Base-by-base conservation (phyloP, 2,797 vertebrate genomes). In the Mustela erminea region DNA sequence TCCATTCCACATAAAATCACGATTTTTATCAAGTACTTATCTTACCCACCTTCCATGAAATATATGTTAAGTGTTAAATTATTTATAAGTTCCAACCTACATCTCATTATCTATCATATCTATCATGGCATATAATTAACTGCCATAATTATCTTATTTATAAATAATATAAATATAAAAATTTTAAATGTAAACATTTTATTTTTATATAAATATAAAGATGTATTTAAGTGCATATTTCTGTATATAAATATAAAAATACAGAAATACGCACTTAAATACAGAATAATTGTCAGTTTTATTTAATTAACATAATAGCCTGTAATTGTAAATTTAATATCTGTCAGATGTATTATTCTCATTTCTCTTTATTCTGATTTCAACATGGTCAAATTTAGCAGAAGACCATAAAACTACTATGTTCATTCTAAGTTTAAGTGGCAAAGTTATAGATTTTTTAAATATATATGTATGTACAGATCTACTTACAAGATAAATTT, bases 1-100 rank as follows among this genome's bases (percentile, higher is more conserved):
- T 92, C 23, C 29, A 46, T 70, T 52, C 54, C 23, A 58, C 43
- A 81, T 49, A 80, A 32, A 95, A 43, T 81, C 27, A 92, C 68
- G 60, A 86, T 89, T 95, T 95, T 95, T 96, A 43, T 81, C 84
- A 43, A 74, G 10, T 89, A 77, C n/a, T 95, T 95, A 72, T 82
- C 35, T 95, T 88, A 87, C 17, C 10, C 25, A 78, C 62, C 27
- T 8, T 5, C 11, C 25, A 56, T 78, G 60, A 94, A 94, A 86
- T 94, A 4, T 72, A 8, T 54, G 5, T 87, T 96, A 83, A n/a
- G 25, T 88, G 41, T 54, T 95, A 83, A 88, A 80, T 87, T 80
- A 84, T 70, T 95, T 93, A 3, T n/a, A 85, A 78, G 10, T 60
- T 87, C 83, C 2, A 85, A 25, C 41, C 21, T 85, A 5, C 11